phyloP scores from a whole-genome alignment of 2,888 invertebrate species.

The Caenorhabditis sp. region DNA sequence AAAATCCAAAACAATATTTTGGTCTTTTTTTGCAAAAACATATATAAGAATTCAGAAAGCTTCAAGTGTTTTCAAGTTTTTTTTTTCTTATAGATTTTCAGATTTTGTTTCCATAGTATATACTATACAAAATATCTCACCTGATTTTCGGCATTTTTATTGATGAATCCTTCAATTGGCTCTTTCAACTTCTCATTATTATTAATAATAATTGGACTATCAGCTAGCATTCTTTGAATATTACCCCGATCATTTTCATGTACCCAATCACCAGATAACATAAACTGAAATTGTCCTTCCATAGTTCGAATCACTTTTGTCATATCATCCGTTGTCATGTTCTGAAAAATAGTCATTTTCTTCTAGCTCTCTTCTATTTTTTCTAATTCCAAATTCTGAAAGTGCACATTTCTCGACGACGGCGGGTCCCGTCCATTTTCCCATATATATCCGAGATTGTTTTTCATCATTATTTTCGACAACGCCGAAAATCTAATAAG shows the following conservation, averaged over 20 bases:
- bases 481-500: background rate
- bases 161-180: slow-evolving; percentile 7
- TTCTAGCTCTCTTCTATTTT: background rate
- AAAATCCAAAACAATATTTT: too few species aligned
- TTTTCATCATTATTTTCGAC: background rate
- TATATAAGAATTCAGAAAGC: too few species aligned
- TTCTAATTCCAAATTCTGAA: background rate
- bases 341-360: slow-evolving; percentile 23
- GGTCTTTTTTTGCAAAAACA: too few species aligned
- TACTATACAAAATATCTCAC: slow-evolving; percentile 2
- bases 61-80: background rate
- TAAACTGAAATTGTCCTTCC: slow-evolving; percentile 40
- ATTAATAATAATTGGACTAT: slow-evolving; percentile 12
- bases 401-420: too few species aligned
- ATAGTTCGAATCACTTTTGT: slow-evolving; percentile 25
- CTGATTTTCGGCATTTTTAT: slow-evolving; percentile 17
- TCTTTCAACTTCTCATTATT: slow-evolving; percentile 1
- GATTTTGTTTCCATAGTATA: too few species aligned
- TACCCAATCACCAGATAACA: slow-evolving; percentile 9
- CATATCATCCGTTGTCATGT: slow-evolving; percentile 38
- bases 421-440: background rate
- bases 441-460: background rate
- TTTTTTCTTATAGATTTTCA: too few species aligned
- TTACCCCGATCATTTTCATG: slow-evolving; percentile 26
- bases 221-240: slow-evolving; percentile 18